Base-by-base conservation (phyloP, 2,888 invertebrate species). In the Eupithecia exiguata region DNA sequence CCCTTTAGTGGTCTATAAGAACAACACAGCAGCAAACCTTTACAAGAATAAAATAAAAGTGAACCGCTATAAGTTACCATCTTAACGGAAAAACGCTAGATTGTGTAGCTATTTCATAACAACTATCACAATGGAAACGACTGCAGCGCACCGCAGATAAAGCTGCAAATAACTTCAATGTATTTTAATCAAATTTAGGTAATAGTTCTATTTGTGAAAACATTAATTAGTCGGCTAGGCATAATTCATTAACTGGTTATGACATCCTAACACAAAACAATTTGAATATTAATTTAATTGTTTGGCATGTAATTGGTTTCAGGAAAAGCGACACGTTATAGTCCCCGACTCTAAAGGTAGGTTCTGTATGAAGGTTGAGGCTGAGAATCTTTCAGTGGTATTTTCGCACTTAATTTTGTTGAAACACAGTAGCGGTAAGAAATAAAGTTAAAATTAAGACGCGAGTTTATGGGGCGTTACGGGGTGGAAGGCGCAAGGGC, bases 361-460 rank as follows among this genome's bases (percentile, higher is more conserved):
- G 5, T 14, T 40, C 73, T 62, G 74, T 75, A 80, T 68, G 83
- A 80, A 79, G 80, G 81, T 70, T 85, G 86, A 86, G 88, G 83
- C 81, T 82, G 84, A 84, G 87, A 91, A 92, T 89, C 87, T 87
- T 89, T 90, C 85, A 89, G 86, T 88, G 89, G 89, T 92, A 90
- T 91, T 90, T 92, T 93, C 91, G 89, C 93, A 94, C 93, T 92
- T 93, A 94, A 94, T 94, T 93, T 92, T 92, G 89, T 91, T 89
- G 87, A 86, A 92, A 92, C 90, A 92, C 87, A 89, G 92, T 87
- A 88, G 91, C 91, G 91, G 92, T 92, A 91, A 92, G 92, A 92
- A 94, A 93, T 94, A 94, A 93, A 94, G 93, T 94, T 93, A 93
- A 94, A 94, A 94, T 93, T 93, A 94, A 94, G 94, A 93, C 92